Evolutionary conservation across 2,113 vertebrate genomes (phyloP), one percentile per base, ranked within the genome.

Genomic region (Thunnus thynnus): DNA sequence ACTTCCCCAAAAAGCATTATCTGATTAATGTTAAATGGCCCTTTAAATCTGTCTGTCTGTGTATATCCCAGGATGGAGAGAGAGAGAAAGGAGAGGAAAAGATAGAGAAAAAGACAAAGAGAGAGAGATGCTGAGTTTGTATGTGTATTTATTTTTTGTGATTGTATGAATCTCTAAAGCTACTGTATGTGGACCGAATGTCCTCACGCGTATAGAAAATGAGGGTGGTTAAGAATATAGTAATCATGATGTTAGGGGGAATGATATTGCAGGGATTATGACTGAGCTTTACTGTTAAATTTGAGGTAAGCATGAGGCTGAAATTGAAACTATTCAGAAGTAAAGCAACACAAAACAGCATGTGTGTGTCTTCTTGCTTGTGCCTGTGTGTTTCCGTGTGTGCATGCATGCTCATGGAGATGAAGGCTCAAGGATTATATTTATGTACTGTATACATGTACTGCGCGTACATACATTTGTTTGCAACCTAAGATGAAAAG

Each of bases 1-100:
- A 20, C 18, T 67, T 75, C 50, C n/a, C 61, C 48, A 5, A 20
- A 76, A 68, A 80, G 52, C n/a, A 57, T 80, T 27, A 52, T 3
- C 16, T 48, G 57, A 71, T 54, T 58, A 22, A 44, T 44, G 67
- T 46, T 65, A n/a, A 41, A 61, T 57, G 14, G 0, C 55, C 32
- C 25, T 78, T 67, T 71, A 54, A 68, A 67, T 70, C 27, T 47
- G 22, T n/a, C 52, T 54, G 14, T 65, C 30, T 62, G 20, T 46
- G 25, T 18, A 20, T 30, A 32, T 72, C 48, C 44, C 20, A 20
- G 25, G 8, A 18, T 58, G 22, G 36, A 27, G 13, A 48, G 1
- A 16, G 14, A 55, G 47, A 16, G 3, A 36, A 36, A 5, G 56
- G 25, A 72, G 20, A 50, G 36, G 8, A 36, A 22, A 44, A 0